These are phyloP conservation scores for Dendropsophus ebraccatus DNA, from an alignment of 2,113 vertebrate genomes.

Conservation along the genomic window DNA sequence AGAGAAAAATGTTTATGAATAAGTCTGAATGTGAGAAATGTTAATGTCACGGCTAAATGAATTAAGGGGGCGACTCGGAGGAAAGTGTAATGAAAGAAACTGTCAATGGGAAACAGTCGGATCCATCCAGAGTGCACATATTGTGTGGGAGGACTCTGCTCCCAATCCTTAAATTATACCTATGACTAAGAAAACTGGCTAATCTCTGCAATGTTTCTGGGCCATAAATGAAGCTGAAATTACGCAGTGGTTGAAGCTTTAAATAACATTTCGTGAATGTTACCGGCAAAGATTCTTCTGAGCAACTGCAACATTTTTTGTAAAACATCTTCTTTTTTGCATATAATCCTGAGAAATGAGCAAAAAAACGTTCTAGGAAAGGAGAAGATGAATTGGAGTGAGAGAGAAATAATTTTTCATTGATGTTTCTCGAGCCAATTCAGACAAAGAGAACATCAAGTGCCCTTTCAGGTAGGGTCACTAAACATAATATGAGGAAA, in stretches of 20 bases:
- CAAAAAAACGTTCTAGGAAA: not conserved
- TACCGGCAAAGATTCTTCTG: not conserved
- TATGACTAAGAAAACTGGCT: conserved; percentile 50
- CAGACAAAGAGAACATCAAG: not conserved
- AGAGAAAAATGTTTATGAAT: not conserved
- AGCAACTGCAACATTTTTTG: not conserved
- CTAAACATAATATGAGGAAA: not conserved
- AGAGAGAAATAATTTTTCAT: not conserved
- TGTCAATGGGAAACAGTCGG: conserved; percentile 36
- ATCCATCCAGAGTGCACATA: conserved; percentile 34
- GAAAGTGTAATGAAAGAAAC: conserved; percentile 21
- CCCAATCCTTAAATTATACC: conserved; percentile 46
- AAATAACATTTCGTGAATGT: conserved; percentile 42
- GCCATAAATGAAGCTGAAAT: conserved; percentile 45
- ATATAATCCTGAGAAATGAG: not conserved
- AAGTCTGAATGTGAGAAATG: not conserved
- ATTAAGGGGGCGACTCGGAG: not conserved
- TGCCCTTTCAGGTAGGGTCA: not conserved
- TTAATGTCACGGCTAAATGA: conserved; percentile 5
- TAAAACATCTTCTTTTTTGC: not conserved
- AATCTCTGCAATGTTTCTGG: conserved; percentile 22
- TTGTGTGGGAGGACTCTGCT: conserved; percentile 44
- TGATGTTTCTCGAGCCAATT: not conserved
- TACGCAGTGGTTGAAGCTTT: conserved; percentile 23
- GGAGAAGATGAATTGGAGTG: not conserved